Conservation (phyloP, 2,888 invertebrate genomes). For the Xanthorhoe spadicearia region DNA sequence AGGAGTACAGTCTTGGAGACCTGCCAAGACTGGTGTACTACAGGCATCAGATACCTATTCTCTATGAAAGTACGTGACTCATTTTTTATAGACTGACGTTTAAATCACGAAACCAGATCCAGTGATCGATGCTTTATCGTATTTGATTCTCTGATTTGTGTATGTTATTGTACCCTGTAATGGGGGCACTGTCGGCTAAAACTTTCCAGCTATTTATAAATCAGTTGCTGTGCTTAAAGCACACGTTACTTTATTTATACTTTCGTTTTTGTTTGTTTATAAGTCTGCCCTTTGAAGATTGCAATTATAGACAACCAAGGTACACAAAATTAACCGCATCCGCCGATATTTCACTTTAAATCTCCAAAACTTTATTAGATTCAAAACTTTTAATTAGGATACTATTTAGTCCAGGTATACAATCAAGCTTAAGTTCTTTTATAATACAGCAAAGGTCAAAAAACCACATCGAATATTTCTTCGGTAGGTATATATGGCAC, state of each 20-base stretch:
- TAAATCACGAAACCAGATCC: constrained; percentile 57
- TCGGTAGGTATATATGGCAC: background rate
- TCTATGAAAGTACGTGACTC: constrained; percentile 92
- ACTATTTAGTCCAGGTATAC: too few relatives aligned
- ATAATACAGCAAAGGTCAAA: too few relatives aligned
- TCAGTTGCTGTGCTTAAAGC: constrained; percentile 34
- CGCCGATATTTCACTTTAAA: background rate
- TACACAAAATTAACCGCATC: background rate
- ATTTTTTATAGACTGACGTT: constrained; percentile 63
- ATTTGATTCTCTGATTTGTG: constrained; percentile 45
- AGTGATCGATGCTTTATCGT: constrained; percentile 48
- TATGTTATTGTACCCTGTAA: constrained; percentile 39
- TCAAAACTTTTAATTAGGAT: too few relatives aligned
- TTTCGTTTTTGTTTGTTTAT: constrained; percentile 6
- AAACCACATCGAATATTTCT: background rate
- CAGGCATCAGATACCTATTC: constrained; percentile 96
- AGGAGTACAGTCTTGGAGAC: constrained; percentile 95
- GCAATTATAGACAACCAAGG: too few relatives aligned
- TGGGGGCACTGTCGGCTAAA: constrained; percentile 40
- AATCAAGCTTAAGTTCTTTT: too few relatives aligned
- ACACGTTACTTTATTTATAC: constrained; percentile 9
- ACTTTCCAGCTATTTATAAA: constrained; percentile 39
- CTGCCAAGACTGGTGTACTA: constrained; percentile 96
- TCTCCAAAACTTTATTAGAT: too few relatives aligned
- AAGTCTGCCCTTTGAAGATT: background rate